These are phyloP conservation scores for Percopsis transmontana DNA, from an alignment of 2,113 vertebrate genomes.

Conservation along the genomic window DNA sequence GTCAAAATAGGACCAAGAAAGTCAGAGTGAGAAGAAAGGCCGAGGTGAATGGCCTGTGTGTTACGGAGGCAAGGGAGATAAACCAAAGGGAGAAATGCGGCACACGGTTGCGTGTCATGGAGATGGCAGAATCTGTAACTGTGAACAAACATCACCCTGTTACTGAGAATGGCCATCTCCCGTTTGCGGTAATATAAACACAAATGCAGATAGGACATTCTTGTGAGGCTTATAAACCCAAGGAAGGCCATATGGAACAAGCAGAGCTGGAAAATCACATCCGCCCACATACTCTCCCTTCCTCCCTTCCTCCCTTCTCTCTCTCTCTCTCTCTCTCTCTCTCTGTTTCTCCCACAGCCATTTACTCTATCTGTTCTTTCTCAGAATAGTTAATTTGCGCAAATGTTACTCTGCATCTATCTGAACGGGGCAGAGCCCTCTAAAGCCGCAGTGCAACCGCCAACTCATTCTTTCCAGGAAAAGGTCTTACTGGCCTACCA, in stretches of 20 bases:
- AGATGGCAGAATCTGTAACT: not conserved
- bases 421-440: constrained; percentile 50
- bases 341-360: not conserved
- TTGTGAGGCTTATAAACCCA: constrained; percentile 15
- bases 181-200: constrained; percentile 25
- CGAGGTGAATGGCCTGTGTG: too few relatives aligned
- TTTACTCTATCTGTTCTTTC: constrained; percentile 15
- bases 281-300: not conserved
- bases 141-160: constrained; percentile 21
- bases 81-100: not conserved
- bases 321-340: not conserved
- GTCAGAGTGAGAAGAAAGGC: too few relatives aligned
- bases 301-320: not conserved
- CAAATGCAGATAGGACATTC: constrained; percentile 31
- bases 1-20: too few relatives aligned
- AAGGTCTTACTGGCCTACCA: constrained; percentile 65
- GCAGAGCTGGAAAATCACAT: constrained; percentile 29
- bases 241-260: constrained; percentile 13
- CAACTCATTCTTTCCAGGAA: constrained; percentile 58
- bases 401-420: constrained; percentile 43
- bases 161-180: constrained; percentile 19
- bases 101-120: constrained; percentile 28
- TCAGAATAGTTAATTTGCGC: constrained; percentile 23
- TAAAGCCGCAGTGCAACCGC: constrained; percentile 50
- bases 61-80: too few relatives aligned